Conservation (phyloP, 2,113 vertebrate genomes). For the Neogale vison region DNA sequence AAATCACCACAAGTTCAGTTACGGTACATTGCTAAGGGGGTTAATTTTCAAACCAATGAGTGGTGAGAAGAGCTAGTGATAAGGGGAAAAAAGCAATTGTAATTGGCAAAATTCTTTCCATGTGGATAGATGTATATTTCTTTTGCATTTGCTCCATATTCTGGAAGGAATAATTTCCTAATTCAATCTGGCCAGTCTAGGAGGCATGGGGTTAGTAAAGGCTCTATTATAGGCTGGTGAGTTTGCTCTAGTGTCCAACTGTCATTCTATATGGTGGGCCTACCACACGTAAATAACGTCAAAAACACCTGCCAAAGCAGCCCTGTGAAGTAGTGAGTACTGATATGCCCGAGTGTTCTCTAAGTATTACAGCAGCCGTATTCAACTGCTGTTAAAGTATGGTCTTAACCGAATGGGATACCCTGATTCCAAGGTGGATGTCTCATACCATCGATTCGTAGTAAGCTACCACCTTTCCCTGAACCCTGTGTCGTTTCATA, state of each 20-base stretch:
- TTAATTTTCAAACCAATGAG: slow-evolving; percentile 74
- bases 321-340: background rate
- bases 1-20: slow-evolving; percentile 42
- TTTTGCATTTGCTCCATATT: background rate
- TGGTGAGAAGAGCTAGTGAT: background rate
- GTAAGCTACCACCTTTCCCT: slow-evolving; percentile 17
- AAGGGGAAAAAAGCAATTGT: background rate
- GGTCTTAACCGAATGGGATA: background rate
- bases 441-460: background rate
- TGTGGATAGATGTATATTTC: background rate
- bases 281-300: background rate
- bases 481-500: background rate
- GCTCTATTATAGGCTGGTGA: background rate
- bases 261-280: background rate
- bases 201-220: background rate
- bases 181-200: background rate
- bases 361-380: background rate
- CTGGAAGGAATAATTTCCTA: background rate
- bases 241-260: background rate
- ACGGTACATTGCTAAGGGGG: slow-evolving; percentile 51
- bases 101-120: background rate
- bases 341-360: background rate
- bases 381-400: background rate
- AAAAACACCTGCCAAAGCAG: background rate
- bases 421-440: background rate